Percentiles rank a stretch among this genome's conserved stretches.
Conservation (phyloP, 2,113 vertebrate species). For the Pollachius pollachius region DNA sequence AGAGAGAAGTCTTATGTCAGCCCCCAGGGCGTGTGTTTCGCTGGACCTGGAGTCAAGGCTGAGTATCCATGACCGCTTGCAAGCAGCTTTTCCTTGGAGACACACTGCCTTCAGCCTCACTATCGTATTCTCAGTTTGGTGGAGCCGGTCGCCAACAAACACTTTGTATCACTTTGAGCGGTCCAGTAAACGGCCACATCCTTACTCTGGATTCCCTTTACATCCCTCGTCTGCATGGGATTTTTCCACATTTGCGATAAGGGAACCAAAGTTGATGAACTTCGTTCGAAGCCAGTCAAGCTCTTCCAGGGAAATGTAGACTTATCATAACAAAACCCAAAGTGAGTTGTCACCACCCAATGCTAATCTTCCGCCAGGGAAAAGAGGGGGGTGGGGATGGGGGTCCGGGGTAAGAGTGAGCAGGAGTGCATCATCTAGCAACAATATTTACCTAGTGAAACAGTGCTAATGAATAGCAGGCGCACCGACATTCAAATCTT, state of each 20-base stretch:
- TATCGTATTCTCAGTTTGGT: constrained; percentile 1
- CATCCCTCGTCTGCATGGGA: neutral
- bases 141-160: neutral
- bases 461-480: constrained; percentile 59
- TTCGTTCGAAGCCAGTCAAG: neutral
- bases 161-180: neutral
- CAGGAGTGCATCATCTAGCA: constrained; percentile 36
- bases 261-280: neutral
- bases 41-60: constrained; percentile 35
- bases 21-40: constrained; percentile 56
- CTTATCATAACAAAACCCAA: constrained; percentile 37
- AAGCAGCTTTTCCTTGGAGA: constrained; percentile 44
- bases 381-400: neutral
- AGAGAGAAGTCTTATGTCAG: constrained; percentile 55
- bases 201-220: neutral
- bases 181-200: neutral
- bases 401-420: constrained; percentile 7
- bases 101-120: constrained; percentile 26
- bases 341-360: constrained; percentile 6
- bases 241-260: neutral
- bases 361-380: constrained; percentile 26
- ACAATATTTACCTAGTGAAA: constrained; percentile 61
- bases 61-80: constrained; percentile 31
- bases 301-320: constrained; percentile 24
- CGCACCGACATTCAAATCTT: constrained; percentile 45